Percentiles rank a stretch among this genome's conserved stretches.
phyloP scores from a whole-genome alignment of 2,113 vertebrate genomes.

The Rhombomys opimus region DNA sequence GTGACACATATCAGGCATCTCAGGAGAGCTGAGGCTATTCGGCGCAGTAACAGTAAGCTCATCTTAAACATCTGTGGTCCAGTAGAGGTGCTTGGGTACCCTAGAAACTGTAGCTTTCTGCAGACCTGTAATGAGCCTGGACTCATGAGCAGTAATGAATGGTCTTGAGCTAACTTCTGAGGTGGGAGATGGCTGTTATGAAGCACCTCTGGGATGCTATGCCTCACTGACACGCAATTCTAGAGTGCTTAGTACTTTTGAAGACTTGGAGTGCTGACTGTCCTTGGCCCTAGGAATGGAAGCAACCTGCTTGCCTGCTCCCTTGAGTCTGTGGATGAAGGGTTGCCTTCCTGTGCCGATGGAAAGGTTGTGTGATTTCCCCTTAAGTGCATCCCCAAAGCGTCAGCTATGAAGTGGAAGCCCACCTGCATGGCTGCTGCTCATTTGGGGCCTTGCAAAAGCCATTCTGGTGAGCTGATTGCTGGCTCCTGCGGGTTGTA shows the following conservation, averaged over 20 bases:
- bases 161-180: neutral
- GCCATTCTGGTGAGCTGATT: neutral
- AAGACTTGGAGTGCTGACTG: neutral
- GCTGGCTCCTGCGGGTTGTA: neutral
- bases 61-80: no score
- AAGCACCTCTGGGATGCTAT: neutral
- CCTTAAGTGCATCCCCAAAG: neutral
- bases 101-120: neutral
- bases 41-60: no score
- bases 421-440: neutral
- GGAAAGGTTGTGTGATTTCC: neutral
- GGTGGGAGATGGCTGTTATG: neutral
- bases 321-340: no score
- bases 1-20: no score
- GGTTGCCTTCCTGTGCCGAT: no score
- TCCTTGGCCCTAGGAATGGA: neutral
- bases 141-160: neutral
- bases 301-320: no score
- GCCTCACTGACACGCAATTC: neutral
- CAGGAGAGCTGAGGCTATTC: no score
- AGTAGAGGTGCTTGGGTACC: neutral
- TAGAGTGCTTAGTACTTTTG: neutral
- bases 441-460: neutral
- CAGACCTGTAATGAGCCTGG: neutral
- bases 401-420: accelerated